Evolutionary conservation across 92 coral and sea anemone species (phyloP).

Genomic region (Epizoanthus stellaris): DNA sequence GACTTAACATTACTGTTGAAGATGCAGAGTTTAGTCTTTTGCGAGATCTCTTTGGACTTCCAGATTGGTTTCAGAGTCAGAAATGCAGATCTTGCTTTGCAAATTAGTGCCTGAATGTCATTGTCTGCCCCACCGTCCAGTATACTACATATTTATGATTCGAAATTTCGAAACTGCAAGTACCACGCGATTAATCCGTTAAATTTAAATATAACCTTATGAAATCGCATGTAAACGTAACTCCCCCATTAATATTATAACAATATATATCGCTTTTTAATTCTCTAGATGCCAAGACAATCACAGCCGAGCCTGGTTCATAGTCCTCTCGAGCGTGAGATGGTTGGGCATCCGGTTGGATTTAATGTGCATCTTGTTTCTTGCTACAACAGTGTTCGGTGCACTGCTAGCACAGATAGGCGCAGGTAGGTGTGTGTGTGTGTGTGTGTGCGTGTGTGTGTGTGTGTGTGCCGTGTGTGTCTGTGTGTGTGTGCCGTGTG

Average conservation of each 20-base stretch:
- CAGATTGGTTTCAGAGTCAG: no score
- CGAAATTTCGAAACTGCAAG: no score
- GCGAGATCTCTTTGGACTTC: no score
- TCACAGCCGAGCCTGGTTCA: slow-evolving; percentile 71
- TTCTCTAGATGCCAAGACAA: slow-evolving; percentile 59
- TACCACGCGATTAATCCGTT: no score
- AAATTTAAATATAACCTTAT: no score
- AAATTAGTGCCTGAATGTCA: no score
- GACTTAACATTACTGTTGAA: neutral
- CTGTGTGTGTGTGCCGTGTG: neutral
- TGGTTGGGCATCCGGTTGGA: slow-evolving; percentile 80
- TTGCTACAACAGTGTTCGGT: slow-evolving; percentile 55
- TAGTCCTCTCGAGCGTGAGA: slow-evolving; percentile 61
- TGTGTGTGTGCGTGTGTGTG: neutral
- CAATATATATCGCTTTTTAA: neutral
- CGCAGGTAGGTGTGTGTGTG: slow-evolving; percentile 54
- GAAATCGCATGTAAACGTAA: no score
- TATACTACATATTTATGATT: no score
- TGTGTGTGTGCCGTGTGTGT: neutral
- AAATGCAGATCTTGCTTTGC: no score
- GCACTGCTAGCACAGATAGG: slow-evolving; percentile 63
- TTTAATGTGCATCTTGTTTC: slow-evolving; percentile 70
- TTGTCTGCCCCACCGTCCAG: no score
- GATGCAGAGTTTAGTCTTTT: no score
- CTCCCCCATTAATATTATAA: no score